Evolutionary conservation across 2,888 invertebrate species (phyloP).

Genomic region (Diaphora mendica): DNA sequence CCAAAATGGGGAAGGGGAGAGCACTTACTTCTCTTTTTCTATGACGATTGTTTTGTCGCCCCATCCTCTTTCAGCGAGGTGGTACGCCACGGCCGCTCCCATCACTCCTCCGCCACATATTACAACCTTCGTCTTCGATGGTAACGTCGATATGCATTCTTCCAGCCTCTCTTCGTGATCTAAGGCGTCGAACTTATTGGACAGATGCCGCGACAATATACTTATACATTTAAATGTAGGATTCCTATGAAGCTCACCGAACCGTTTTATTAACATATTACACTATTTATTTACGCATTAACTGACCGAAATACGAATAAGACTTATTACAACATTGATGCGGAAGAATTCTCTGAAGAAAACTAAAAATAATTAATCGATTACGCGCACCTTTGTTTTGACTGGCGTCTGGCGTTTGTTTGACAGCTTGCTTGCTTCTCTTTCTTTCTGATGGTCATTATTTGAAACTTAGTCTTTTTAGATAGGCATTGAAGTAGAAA

Average conservation of each 20-base stretch:
- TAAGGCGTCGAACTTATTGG: constrained; percentile 65
- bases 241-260: constrained; percentile 42
- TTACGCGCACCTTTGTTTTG: constrained; percentile 34
- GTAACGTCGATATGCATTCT: constrained; percentile 69
- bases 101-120: constrained; percentile 97
- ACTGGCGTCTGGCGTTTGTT: too few species aligned
- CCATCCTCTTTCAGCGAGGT: constrained; percentile 94
- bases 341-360: constrained; percentile 17
- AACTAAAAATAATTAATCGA: constrained; percentile 45
- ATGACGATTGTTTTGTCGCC: constrained; percentile 92
- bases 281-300: constrained; percentile 13
- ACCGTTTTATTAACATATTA: constrained; percentile 57
- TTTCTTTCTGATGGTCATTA: neutral
- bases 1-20: constrained; percentile 9
- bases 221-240: constrained; percentile 42
- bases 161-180: constrained; percentile 71
- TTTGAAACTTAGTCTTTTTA: neutral
- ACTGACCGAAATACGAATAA: constrained; percentile 15
- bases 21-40: constrained; percentile 92
- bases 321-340: constrained; percentile 25
- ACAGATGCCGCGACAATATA: constrained; percentile 51
- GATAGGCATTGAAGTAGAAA: neutral
- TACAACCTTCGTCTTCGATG: constrained; percentile 89
- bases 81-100: constrained; percentile 97
- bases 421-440: constrained; percentile 10